Evolutionary conservation across 2,113 vertebrate genomes (phyloP).

Genomic region (Xerus inauris): DNA sequence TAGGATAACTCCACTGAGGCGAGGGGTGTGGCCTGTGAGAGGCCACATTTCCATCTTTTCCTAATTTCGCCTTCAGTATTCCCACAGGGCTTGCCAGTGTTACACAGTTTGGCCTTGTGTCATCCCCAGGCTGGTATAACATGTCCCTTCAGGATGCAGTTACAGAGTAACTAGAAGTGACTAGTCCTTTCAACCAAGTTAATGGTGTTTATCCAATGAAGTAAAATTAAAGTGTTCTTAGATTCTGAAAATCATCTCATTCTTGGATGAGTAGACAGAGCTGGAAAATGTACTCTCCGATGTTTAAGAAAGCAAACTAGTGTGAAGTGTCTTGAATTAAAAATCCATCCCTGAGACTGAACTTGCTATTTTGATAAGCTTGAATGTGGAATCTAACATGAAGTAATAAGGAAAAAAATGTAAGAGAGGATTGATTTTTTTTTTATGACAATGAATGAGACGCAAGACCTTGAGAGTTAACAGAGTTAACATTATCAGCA

Average conservation of each 20-base stretch:
- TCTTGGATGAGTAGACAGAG: background rate
- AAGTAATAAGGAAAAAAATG: background rate
- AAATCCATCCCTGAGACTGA: background rate
- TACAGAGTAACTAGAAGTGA: background rate
- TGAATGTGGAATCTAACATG: background rate
- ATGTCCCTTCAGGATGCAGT: background rate
- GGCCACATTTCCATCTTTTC: background rate
- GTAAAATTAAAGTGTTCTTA: slow-evolving; percentile 31
- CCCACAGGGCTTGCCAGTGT: background rate
- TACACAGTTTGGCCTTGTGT: background rate
- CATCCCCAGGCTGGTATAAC: background rate
- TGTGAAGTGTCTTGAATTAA: slow-evolving; percentile 38
- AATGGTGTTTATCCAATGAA: background rate
- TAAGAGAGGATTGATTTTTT: background rate
- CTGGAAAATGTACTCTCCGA: background rate
- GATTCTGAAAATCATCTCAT: background rate
- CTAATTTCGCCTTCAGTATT: background rate
- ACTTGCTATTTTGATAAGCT: slow-evolving; percentile 8
- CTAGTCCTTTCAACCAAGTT: slow-evolving; percentile 38
- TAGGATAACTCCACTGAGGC: background rate
- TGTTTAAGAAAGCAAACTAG: slow-evolving; percentile 17
- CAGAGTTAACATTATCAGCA: slow-evolving; percentile 2
- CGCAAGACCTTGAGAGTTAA: background rate
- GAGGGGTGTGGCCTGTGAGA: background rate
- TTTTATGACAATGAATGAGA: background rate